These are phyloP conservation scores for Dinothrombium tinctorium DNA, from an alignment of 1,140 invertebrate genomes.

Conservation along the genomic window DNA sequence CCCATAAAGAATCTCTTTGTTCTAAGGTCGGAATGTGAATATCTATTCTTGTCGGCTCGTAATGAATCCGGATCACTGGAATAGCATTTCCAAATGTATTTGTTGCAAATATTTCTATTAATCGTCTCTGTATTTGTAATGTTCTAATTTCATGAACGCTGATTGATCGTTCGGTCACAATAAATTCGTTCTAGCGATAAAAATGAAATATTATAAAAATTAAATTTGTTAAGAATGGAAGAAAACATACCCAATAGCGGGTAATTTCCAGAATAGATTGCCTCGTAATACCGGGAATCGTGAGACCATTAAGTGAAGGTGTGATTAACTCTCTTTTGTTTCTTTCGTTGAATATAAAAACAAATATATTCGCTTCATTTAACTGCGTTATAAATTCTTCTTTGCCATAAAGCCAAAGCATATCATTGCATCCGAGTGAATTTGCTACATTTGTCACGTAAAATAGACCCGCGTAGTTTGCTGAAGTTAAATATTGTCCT, in stretches of 20 bases:
- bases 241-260: slow-evolving; percentile 37
- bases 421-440: not conserved
- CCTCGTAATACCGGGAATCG: slow-evolving; percentile 77
- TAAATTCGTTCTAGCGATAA: not conserved
- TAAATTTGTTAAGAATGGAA: not conserved
- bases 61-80: not conserved
- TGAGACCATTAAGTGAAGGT: slow-evolving; percentile 29
- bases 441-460: not conserved
- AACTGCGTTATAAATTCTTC: not conserved
- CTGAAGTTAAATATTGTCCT: not conserved
- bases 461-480: not conserved
- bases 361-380: not conserved
- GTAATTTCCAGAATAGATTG: slow-evolving; percentile 59
- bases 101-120: not conserved
- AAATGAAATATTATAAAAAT: not conserved
- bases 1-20: not conserved
- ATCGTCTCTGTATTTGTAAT: not conserved
- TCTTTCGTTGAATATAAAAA: not conserved
- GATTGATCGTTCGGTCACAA: not conserved
- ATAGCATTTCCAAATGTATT: not conserved
- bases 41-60: not conserved
- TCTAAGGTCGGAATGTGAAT: not conserved
- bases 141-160: slow-evolving; percentile 3
- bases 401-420: not conserved
- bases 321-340: slow-evolving; percentile 26